Conservation (phyloP, 2,888 invertebrate genomes). For the Ctenicera cuprea region DNA sequence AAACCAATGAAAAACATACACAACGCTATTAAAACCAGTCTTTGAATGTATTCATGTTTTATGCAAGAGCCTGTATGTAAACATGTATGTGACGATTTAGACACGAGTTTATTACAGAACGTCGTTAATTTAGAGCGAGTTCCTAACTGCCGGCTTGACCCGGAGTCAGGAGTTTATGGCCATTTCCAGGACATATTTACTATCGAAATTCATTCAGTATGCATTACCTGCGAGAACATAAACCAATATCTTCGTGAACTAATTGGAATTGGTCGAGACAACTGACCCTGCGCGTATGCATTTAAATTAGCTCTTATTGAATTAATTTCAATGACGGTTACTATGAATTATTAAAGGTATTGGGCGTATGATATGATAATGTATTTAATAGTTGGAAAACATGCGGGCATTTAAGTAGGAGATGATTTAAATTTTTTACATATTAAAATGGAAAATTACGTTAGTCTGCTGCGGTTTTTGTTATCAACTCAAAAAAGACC, state of each 20-base stretch:
- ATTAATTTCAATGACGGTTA: not conserved
- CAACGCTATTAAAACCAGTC: too few relatives aligned
- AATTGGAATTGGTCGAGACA: conserved; percentile 7
- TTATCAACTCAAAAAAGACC: too few relatives aligned
- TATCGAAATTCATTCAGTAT: conserved; percentile 47
- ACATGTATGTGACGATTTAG: too few relatives aligned
- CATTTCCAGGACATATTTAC: conserved; percentile 34
- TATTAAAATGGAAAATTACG: too few relatives aligned
- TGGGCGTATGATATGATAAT: too few relatives aligned
- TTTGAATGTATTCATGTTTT: too few relatives aligned
- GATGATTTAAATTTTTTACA: too few relatives aligned
- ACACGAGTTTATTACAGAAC: not conserved
- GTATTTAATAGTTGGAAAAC: too few relatives aligned
- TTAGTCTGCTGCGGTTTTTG: too few relatives aligned
- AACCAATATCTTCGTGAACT: conserved; percentile 39
- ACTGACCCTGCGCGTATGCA: conserved; percentile 10
- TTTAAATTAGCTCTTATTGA: conserved; percentile 30
- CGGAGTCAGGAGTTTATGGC: conserved; percentile 34
- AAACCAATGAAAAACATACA: too few relatives aligned
- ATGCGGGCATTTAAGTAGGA: too few relatives aligned
- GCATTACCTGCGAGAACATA: conserved; percentile 45
- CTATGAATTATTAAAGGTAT: not conserved
- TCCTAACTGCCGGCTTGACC: conserved; percentile 28
- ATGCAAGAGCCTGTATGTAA: too few relatives aligned
- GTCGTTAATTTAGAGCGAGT: conserved; percentile 1